Percentiles rank a stretch among this genome's conserved stretches.
These are phyloP conservation scores for Aleiodes sp. DNA, from an alignment of 1,140 invertebrate genomes.

Conservation along the genomic window DNA sequence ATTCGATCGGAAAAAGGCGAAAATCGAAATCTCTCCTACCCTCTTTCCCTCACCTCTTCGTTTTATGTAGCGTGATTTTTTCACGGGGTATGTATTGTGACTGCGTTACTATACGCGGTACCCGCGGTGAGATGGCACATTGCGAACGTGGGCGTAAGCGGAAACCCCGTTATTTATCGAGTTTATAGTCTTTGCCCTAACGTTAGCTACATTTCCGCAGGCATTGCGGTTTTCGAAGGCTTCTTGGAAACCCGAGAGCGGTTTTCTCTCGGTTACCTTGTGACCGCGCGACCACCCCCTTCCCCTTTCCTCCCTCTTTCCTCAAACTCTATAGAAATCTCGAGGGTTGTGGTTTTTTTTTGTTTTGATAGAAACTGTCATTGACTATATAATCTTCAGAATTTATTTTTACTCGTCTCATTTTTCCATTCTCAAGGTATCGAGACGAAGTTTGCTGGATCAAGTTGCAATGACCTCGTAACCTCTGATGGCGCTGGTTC, in stretches of 20 bases:
- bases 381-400: conserved; percentile 15
- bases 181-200: conserved; percentile 42
- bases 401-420: conserved; percentile 33
- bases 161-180: conserved; percentile 49
- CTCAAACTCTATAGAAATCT: too few relatives aligned
- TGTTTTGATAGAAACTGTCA: conserved; percentile 18
- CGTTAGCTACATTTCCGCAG: conserved; percentile 42
- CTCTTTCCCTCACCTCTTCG: too few relatives aligned
- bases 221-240: conserved; percentile 43
- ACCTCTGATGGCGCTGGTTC: conserved; percentile 88
- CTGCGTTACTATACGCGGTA: background rate
- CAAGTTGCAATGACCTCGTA: conserved; percentile 95
- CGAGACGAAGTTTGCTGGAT: conserved; percentile 96
- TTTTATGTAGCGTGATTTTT: background rate
- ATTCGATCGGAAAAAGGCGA: conserved; percentile 9
- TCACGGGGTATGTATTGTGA: background rate
- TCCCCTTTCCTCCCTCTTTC: background rate
- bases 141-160: conserved; percentile 44
- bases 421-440: conserved; percentile 73
- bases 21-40: background rate
- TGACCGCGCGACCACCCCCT: conserved; percentile 5
- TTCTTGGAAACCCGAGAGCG: conserved; percentile 37
- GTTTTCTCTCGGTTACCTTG: conserved; percentile 31
- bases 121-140: conserved; percentile 40
- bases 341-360: background rate